These are phyloP conservation scores for Macrostomum lignano DNA, from an alignment of 1,140 invertebrate species.

Conservation along the genomic window DNA sequence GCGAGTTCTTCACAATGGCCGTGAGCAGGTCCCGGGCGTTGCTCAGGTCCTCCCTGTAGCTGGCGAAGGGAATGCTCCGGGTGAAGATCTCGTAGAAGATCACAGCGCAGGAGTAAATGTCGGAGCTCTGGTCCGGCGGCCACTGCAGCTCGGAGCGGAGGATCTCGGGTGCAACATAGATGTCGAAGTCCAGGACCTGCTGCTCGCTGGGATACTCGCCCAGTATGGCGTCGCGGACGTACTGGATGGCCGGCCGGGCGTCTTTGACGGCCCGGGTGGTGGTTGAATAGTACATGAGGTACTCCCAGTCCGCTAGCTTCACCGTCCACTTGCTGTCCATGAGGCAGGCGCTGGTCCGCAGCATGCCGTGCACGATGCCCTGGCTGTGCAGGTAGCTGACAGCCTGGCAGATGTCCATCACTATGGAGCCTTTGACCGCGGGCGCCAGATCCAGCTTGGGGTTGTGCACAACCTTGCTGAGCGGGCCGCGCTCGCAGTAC, in stretches of 20 bases:
- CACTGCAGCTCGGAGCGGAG: constrained; percentile 8
- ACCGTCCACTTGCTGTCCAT: too few relatives aligned
- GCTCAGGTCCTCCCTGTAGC: constrained; percentile 9
- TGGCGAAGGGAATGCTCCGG: constrained; percentile 11
- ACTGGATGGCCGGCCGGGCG: background rate
- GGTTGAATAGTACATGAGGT: constrained; percentile 6
- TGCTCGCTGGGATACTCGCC: too few relatives aligned
- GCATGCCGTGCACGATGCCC: constrained; percentile 12
- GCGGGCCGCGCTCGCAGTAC: constrained; percentile 10
- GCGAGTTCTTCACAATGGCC: constrained; percentile 9
- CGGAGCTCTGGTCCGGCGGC: constrained; percentile 5
- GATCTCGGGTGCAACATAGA: constrained; percentile 14
- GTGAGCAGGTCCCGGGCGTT: constrained; percentile 9
- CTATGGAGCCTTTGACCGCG: constrained; percentile 12
- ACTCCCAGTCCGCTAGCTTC: constrained; percentile 14
- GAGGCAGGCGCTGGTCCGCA: constrained; percentile 11
- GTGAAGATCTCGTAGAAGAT: constrained; percentile 13
- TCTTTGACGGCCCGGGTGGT: constrained; percentile 4
- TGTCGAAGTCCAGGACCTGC: constrained; percentile 7
- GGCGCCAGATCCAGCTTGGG: constrained; percentile 11
- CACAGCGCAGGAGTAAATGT: constrained; percentile 13
- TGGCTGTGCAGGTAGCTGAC: constrained; percentile 13
- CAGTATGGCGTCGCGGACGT: constrained; percentile 5
- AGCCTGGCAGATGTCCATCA: constrained; percentile 11
- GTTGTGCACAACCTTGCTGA: constrained; percentile 12